phyloP scores from a whole-genome alignment of 2,113 vertebrate genomes.

The Aspiorhynchus laticeps region DNA sequence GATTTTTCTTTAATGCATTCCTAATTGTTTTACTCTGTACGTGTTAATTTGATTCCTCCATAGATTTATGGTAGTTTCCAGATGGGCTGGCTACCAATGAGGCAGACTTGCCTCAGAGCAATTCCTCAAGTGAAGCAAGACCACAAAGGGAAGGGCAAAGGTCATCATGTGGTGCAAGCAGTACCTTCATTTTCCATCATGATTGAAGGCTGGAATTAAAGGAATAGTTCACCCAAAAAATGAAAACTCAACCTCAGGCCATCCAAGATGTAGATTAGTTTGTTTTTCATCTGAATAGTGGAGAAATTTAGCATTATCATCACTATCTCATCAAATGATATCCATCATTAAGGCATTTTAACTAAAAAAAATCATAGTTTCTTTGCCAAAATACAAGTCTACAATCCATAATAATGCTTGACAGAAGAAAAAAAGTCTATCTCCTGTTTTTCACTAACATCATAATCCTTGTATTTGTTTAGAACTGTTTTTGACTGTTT shows the following conservation, averaged over 20 bases:
- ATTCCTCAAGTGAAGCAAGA: slow-evolving; percentile 5
- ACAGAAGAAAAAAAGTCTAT: no score
- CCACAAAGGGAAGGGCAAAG: neutral
- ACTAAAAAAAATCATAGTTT: neutral
- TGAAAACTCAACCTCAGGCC: no score
- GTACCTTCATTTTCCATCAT: neutral
- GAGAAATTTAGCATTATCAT: no score
- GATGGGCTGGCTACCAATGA: slow-evolving; percentile 36
- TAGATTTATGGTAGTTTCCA: slow-evolving; percentile 71
- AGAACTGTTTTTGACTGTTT: no score
- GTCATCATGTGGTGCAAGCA: slow-evolving; percentile 5
- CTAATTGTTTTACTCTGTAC: slow-evolving; percentile 54
- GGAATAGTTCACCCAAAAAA: neutral
- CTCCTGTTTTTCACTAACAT: neutral
- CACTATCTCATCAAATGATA: no score
- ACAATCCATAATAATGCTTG: neutral
- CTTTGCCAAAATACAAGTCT: no score
- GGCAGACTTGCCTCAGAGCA: slow-evolving; percentile 15
- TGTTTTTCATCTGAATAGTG: no score
- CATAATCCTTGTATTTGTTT: no score
- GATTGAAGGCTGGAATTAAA: neutral
- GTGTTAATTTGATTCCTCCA: slow-evolving; percentile 72
- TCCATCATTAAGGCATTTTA: no score
- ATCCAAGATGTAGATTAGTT: no score
- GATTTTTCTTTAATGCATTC: neutral